Base-by-base conservation (phyloP, 2,797 vertebrate species). In the Gouania willdenowi region DNA sequence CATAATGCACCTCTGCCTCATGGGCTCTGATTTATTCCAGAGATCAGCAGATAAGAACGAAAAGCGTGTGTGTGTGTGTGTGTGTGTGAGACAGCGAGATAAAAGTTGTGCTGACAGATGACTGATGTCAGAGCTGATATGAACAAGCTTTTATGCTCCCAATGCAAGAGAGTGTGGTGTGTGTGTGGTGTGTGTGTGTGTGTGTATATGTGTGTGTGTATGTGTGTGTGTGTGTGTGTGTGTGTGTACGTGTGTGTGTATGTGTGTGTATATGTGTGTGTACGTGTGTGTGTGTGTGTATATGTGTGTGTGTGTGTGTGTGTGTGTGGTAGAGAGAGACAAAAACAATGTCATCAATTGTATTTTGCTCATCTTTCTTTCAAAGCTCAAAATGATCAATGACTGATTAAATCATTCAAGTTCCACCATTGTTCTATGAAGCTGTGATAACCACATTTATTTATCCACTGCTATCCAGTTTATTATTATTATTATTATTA, bases 101-200 rank as follows among this genome's bases (percentile, higher is more conserved):
- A 71, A 76, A 73, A 72, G 58, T 71, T 68, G 43, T 77, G 75
- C 75, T 82, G 75, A 79, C 75, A 71, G 68, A 74, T 75, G 68
- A 79, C 71, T 58, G 83, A 82, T 83, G 81, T 68, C 31, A 34
- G 33, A 64, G 68, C 54, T 74, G 78, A 83, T 80, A 74, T 43
- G 54, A 78, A 71, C 69, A 75, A 56, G 66, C 50, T 30, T 49
- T 32, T 43, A 61, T 22, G 35, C 45, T 64, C 50, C 50, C 58
- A 1, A 25, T 31, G 64, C 9, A 18, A 29, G 23, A 30, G 50
- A 58, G 6, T 26, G 10, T 22, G 13, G 10, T 22, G 13, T 9
- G n/a, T 38, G 38, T 40, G 46, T 21, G n/a, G 25, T 41, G 28
- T 24, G n/a, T 21, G n/a, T 34, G n/a, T 7, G 17, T 42, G 28